phyloP scores from a whole-genome alignment of 2,797 vertebrate species.

The Botia almorhae region DNA sequence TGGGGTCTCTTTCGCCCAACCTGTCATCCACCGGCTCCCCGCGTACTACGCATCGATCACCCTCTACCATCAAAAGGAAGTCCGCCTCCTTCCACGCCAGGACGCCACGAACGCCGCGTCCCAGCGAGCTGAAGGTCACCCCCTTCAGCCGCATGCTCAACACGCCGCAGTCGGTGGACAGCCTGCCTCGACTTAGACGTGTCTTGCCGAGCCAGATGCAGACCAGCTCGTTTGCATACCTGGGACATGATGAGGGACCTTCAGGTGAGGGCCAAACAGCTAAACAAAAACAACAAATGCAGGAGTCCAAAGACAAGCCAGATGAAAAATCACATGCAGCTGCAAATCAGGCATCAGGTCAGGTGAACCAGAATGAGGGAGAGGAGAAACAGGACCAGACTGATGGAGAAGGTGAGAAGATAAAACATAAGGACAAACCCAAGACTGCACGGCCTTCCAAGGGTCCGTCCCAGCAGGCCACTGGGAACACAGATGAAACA shows the following conservation, averaged over 20 bases:
- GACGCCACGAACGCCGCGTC: constrained; percentile 88
- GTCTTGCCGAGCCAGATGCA: constrained; percentile 91
- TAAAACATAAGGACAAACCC: constrained; percentile 64
- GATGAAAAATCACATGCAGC: constrained; percentile 40
- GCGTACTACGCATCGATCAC: constrained; percentile 82
- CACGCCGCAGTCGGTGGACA: constrained; percentile 93
- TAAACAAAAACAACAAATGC: constrained; percentile 15
- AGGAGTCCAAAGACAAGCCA: constrained; percentile 64
- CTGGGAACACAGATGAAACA: constrained; percentile 65
- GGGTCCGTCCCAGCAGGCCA: constrained; percentile 78
- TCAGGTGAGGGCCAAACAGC: constrained; percentile 52
- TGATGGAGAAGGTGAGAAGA: constrained; percentile 54
- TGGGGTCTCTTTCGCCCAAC: constrained; percentile 82
- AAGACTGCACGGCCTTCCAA: constrained; percentile 65
- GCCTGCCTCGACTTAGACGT: constrained; percentile 89
- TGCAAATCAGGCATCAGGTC: constrained; percentile 49
- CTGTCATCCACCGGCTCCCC: constrained; percentile 83
- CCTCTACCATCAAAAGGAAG: constrained; percentile 84
- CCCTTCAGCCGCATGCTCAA: constrained; percentile 93
- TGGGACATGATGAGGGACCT: constrained; percentile 82
- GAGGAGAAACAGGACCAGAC: constrained; percentile 57
- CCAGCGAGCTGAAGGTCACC: constrained; percentile 90
- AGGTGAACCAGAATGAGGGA: constrained; percentile 59
- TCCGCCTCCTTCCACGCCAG: constrained; percentile 87
- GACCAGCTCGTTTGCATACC: constrained; percentile 87